These are phyloP conservation scores for Cyclophora albipunctata DNA, from an alignment of 2,888 invertebrate genomes.

Conservation along the genomic window DNA sequence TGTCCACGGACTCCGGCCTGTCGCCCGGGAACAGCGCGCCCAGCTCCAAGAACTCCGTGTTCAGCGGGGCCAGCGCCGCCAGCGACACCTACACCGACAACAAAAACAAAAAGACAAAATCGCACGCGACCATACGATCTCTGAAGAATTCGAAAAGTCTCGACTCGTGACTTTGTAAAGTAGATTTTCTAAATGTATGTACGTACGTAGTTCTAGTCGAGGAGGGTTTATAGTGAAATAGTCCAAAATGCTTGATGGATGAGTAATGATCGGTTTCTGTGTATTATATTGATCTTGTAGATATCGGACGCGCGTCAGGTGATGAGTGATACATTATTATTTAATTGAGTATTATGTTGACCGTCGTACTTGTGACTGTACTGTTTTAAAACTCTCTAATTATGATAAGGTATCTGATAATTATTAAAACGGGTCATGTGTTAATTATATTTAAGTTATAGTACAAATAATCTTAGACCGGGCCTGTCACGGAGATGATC, in stretches of 20 bases:
- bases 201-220: conserved; percentile 58
- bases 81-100: conserved; percentile 41
- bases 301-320: conserved; percentile 22
- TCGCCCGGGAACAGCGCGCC: conserved; percentile 63
- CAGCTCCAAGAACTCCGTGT: conserved; percentile 55
- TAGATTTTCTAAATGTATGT: conserved; percentile 74
- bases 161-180: conserved; percentile 71
- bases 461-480: too few species aligned
- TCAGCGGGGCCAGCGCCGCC: conserved; percentile 38
- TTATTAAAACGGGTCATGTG: too few species aligned
- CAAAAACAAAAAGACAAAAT: conserved; percentile 55
- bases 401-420: too few species aligned
- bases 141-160: conserved; percentile 69
- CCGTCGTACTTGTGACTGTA: too few species aligned
- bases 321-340: too few species aligned
- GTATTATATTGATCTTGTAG: conserved; percentile 27
- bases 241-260: conserved; percentile 54
- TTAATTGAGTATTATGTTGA: too few species aligned
- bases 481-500: too few species aligned
- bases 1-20: conserved; percentile 64
- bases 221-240: conserved; percentile 51
- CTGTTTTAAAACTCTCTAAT: too few species aligned
- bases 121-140: conserved; percentile 47
- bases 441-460: too few species aligned
- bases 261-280: conserved; percentile 45